Conservation (phyloP, 1,140 invertebrate genomes). For the Chymomyza costata region DNA sequence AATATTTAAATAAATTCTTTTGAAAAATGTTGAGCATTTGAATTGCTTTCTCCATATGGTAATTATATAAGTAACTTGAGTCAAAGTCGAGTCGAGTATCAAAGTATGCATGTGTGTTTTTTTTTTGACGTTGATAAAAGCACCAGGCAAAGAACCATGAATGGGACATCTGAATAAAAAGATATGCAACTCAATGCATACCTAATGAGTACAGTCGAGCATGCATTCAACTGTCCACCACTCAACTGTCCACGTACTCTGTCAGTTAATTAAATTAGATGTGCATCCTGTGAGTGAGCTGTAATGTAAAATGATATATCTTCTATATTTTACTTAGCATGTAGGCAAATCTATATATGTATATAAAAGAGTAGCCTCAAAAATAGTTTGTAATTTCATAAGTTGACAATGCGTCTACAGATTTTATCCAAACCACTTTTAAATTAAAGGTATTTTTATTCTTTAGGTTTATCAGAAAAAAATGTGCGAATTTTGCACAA, state of each 20-base stretch:
- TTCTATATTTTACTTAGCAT: too few relatives aligned
- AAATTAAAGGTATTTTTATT: too few relatives aligned
- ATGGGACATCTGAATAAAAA: background rate
- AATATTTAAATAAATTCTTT: too few relatives aligned
- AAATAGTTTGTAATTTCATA: too few relatives aligned
- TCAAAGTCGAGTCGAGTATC: constrained; percentile 34
- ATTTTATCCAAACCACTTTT: too few relatives aligned
- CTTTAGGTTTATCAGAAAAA: too few relatives aligned
- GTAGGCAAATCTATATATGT: too few relatives aligned
- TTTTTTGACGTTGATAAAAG: too few relatives aligned
- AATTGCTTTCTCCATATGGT: constrained; percentile 63
- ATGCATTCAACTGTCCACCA: constrained; percentile 4
- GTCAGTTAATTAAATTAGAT: constrained; percentile 59
- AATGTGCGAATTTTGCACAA: too few relatives aligned
- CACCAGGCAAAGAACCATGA: constrained; percentile 3
- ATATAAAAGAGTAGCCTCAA: too few relatives aligned
- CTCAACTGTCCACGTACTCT: constrained; percentile 18
- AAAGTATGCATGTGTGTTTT: constrained; percentile 7
- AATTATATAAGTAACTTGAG: constrained; percentile 50
- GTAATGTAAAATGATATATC: constrained; percentile 48
- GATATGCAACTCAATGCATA: constrained; percentile 58
- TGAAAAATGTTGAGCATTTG: too few relatives aligned
- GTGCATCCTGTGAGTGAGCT: constrained; percentile 25
- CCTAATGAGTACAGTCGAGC: constrained; percentile 33
- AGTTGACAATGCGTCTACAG: too few relatives aligned